Evolutionary conservation across 2,797 vertebrate genomes (phyloP).

Genomic region (Graptemys geographica): DNA sequence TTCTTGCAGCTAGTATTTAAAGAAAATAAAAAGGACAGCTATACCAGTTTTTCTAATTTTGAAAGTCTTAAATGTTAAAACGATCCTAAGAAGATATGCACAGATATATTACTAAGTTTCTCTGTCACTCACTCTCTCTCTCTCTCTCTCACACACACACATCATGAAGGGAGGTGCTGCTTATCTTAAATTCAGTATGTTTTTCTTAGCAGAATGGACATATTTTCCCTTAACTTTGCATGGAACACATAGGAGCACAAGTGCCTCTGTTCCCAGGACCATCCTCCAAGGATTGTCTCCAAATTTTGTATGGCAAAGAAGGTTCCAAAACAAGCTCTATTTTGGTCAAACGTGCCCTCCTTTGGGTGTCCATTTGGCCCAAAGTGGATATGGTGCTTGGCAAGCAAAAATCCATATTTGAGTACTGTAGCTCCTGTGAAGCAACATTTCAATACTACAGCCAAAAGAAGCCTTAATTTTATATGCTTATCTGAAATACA

Average conservation of each 20-base stretch:
- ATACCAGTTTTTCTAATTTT: not conserved
- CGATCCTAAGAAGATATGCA: not conserved
- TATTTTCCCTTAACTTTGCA: not conserved
- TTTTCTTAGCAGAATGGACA: not conserved
- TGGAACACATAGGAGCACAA: not conserved
- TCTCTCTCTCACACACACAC: no score
- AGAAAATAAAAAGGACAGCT: no score
- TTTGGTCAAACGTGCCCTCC: not conserved
- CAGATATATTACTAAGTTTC: no score
- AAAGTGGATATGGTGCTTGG: not conserved
- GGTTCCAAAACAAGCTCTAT: not conserved
- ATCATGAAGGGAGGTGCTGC: not conserved
- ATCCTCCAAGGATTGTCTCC: not conserved
- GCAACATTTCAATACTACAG: not conserved
- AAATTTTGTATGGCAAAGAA: not conserved
- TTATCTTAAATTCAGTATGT: not conserved
- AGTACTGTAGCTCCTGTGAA: not conserved
- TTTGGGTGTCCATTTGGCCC: not conserved
- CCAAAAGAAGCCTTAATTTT: not conserved
- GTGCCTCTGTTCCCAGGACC: not conserved
- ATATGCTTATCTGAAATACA: not conserved
- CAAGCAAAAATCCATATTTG: not conserved
- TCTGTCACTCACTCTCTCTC: no score
- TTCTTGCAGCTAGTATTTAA: not conserved
- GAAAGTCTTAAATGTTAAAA: not conserved